Conservation (phyloP, 2,113 vertebrate genomes). For the Cyprinodon tularosa region DNA sequence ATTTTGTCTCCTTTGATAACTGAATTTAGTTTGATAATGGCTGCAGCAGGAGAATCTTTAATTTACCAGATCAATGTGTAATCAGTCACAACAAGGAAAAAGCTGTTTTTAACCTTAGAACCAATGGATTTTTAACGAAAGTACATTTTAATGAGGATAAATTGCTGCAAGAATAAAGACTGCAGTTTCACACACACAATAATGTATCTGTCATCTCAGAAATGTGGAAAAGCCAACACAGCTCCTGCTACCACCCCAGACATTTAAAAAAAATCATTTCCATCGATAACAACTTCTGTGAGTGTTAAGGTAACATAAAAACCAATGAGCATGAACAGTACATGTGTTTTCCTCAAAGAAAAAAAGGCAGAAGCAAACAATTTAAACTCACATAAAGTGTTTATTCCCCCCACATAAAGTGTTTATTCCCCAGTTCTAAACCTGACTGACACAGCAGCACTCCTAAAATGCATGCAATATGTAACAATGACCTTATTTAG, state of each 20-base stretch:
- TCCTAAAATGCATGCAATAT: slow-evolving; percentile 6
- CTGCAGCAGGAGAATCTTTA: neutral
- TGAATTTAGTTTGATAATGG: neutral
- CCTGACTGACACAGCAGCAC: slow-evolving; percentile 46
- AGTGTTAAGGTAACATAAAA: neutral
- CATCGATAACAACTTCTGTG: neutral
- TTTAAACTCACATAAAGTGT: slow-evolving; percentile 10
- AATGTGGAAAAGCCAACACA: neutral
- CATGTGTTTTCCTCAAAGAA: slow-evolving; percentile 11
- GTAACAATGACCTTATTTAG: slow-evolving; percentile 54
- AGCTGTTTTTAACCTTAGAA: neutral
- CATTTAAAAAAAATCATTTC: neutral
- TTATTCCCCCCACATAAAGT: slow-evolving; percentile 5
- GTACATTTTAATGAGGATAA: neutral
- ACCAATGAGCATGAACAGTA: neutral
- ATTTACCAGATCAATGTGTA: neutral
- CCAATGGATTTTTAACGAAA: neutral
- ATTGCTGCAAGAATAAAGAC: neutral
- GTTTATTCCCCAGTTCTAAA: slow-evolving; percentile 29
- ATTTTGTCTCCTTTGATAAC: neutral
- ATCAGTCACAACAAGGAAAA: neutral
- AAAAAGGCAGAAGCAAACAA: neutral
- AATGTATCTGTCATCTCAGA: neutral
- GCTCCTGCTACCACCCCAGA: neutral
- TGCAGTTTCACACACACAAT: neutral